phyloP scores from a whole-genome alignment of 2,113 vertebrate genomes.

The Turnix velox region DNA sequence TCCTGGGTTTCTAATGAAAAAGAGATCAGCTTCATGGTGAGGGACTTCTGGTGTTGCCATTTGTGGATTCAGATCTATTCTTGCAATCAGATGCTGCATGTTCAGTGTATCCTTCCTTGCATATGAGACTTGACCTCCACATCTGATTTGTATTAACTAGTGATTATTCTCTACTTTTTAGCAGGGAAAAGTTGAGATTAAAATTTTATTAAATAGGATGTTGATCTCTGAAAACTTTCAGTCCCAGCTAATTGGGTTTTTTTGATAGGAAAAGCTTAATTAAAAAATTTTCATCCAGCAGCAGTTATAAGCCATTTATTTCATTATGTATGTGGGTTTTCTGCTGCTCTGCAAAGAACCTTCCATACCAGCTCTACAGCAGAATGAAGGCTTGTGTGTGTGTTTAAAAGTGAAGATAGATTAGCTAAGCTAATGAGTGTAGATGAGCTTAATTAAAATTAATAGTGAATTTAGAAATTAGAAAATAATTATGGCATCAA shows the following conservation, averaged over 20 bases:
- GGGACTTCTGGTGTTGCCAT: background rate
- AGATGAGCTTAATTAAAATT: conserved; percentile 59
- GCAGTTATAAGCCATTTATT: background rate
- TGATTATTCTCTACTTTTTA: conserved; percentile 32
- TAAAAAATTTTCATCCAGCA: background rate
- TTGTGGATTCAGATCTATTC: background rate
- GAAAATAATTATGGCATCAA: conserved; percentile 30
- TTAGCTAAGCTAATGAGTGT: conserved; percentile 42
- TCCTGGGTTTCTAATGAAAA: background rate
- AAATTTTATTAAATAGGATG: conserved; percentile 34
- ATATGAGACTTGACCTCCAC: background rate
- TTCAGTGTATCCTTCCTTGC: background rate
- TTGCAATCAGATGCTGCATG: background rate
- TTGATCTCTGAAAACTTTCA: conserved; percentile 22
- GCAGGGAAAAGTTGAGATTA: conserved; percentile 11
- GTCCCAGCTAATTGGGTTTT: conserved; percentile 23
- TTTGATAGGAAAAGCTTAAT: background rate
- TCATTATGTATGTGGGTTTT: background rate
- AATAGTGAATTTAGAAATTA: conserved; percentile 43
- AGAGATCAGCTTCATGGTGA: background rate
- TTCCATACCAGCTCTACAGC: background rate
- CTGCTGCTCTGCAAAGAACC: background rate
- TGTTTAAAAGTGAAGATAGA: conserved; percentile 4
- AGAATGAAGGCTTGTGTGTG: background rate
- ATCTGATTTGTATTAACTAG: background rate